Conservation (phyloP, 2,797 vertebrate genomes). For the Cryptoprocta ferox region DNA sequence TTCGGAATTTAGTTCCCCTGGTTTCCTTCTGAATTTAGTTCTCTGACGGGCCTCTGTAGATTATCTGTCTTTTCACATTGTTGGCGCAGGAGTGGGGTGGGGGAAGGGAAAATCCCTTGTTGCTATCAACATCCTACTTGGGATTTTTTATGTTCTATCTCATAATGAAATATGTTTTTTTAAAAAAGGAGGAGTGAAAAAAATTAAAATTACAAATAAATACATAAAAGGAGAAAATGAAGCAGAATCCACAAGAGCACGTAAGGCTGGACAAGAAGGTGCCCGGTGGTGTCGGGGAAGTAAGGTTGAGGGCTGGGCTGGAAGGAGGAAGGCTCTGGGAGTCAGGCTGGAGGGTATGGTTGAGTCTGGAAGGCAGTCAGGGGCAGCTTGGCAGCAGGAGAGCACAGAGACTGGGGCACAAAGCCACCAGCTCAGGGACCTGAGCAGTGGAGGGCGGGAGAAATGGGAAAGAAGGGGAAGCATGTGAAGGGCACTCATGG, state of each 20-base stretch:
- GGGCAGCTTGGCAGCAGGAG: background rate
- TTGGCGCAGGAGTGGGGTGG: too few species aligned
- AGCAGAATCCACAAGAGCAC: background rate
- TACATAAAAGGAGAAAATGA: background rate
- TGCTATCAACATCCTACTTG: background rate
- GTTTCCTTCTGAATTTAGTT: background rate
- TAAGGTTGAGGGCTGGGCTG: background rate
- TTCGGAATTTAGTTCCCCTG: background rate
- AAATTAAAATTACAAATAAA: too few species aligned
- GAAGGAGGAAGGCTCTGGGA: background rate
- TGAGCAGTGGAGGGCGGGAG: background rate
- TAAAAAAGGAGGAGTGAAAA: background rate
- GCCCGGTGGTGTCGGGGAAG: background rate
- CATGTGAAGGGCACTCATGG: background rate
- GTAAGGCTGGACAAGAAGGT: background rate
- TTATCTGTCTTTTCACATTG: background rate
- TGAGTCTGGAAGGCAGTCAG: background rate
- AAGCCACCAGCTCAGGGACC: background rate
- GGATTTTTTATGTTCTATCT: background rate
- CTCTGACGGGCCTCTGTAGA: background rate
- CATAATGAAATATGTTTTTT: background rate
- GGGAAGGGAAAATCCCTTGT: background rate
- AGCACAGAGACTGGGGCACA: background rate
- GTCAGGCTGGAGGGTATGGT: background rate
- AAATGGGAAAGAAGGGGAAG: background rate